Evolutionary conservation across 2,797 vertebrate genomes (phyloP).

Genomic region (Hozukius guyotensis): DNA sequence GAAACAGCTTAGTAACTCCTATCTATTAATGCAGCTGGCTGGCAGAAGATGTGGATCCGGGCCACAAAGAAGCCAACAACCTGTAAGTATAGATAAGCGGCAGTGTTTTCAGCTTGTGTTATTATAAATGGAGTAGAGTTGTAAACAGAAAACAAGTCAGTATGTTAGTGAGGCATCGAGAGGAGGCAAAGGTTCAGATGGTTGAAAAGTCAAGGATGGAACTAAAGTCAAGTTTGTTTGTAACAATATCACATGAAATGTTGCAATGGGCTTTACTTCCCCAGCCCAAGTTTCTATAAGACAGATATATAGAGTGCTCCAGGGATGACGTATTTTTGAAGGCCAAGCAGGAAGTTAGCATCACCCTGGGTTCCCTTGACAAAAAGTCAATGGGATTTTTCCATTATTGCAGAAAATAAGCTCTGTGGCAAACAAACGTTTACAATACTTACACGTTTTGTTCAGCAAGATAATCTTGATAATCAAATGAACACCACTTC

Average conservation of each 20-base stretch:
- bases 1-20: not conserved
- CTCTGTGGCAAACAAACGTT: not conserved
- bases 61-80: not conserved
- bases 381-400: not conserved
- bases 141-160: constrained; percentile 2
- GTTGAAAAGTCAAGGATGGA: not conserved
- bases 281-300: not conserved
- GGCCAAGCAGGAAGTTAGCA: not conserved
- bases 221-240: not conserved
- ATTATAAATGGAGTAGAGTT: not conserved
- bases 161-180: not conserved
- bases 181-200: not conserved
- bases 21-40: not conserved
- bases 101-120: not conserved
- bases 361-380: not conserved
- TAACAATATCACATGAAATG: not conserved
- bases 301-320: not conserved
- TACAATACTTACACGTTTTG: not conserved
- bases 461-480: too few species aligned
- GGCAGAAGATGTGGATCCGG: not conserved
- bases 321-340: not conserved
- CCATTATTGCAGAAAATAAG: not conserved
- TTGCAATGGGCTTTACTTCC: not conserved
- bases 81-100: not conserved
- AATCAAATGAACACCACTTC: too few species aligned